phyloP scores from a whole-genome alignment of 2,888 invertebrate genomes.

The Chalcis sispes region DNA sequence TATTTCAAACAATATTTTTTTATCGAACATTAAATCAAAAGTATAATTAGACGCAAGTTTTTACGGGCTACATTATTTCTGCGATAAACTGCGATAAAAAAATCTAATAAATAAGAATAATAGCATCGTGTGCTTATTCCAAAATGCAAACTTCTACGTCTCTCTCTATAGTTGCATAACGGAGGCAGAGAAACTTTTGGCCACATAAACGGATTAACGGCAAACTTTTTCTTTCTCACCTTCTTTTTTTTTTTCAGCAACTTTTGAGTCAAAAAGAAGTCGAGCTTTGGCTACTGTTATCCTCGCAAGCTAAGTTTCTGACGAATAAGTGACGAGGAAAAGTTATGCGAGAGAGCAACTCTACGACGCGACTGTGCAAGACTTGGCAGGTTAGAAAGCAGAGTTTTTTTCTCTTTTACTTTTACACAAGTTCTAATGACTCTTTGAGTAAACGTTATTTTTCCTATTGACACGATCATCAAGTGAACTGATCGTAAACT shows the following conservation, averaged over 20 bases:
- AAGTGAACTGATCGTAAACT: too few relatives aligned
- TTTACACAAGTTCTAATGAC: constrained; percentile 28
- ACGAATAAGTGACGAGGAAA: constrained; percentile 53
- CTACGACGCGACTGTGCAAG: neutral
- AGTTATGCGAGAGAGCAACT: constrained; percentile 21
- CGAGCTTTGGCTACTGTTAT: too few relatives aligned
- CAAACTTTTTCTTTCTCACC: constrained; percentile 1
- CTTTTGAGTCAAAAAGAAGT: neutral
- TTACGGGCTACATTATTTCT: too few relatives aligned
- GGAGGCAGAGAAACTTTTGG: neutral
- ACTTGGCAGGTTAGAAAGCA: neutral
- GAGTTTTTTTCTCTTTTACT: constrained; percentile 6
- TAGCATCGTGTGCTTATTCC: too few relatives aligned
- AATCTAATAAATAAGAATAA: neutral
- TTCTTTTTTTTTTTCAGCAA: neutral
- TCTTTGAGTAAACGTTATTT: constrained; percentile 38
- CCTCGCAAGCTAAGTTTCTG: constrained; percentile 43
- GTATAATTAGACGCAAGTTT: too few relatives aligned
- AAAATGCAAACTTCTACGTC: too few relatives aligned
- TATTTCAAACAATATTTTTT: too few relatives aligned
- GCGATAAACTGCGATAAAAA: too few relatives aligned
- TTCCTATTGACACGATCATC: constrained; percentile 31
- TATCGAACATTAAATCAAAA: too few relatives aligned
- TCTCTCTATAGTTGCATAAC: too few relatives aligned
- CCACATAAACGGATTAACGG: constrained; percentile 42